phyloP scores from a whole-genome alignment of 2,888 invertebrate species.

The Chloromyia formosa region DNA sequence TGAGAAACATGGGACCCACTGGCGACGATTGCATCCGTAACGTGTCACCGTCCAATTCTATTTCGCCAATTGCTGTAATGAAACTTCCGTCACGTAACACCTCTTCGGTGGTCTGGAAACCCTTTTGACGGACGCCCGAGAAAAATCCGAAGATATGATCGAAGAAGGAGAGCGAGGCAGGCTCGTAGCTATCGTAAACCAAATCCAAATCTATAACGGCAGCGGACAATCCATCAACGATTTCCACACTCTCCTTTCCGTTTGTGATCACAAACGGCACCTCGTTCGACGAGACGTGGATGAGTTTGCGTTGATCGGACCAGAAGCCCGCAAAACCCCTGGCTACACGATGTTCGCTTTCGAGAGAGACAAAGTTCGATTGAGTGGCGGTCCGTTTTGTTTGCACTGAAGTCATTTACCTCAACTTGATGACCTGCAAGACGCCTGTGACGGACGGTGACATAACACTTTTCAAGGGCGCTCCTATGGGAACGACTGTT shows the following conservation, averaged over 20 bases:
- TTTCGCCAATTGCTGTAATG: conserved; percentile 82
- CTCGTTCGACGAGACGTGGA: conserved; percentile 80
- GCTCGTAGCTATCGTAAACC: conserved; percentile 84
- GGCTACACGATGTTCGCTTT: conserved; percentile 83
- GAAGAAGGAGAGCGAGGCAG: conserved; percentile 77
- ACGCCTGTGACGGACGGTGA: conserved; percentile 80
- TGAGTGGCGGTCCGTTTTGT: not conserved
- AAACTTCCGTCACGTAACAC: conserved; percentile 84
- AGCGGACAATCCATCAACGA: conserved; percentile 78
- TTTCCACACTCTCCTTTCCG: conserved; percentile 73
- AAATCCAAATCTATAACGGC: conserved; percentile 79
- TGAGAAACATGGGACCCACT: conserved; percentile 79
- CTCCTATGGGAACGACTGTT: conserved; percentile 77
- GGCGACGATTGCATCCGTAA: conserved; percentile 78
- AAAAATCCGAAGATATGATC: conserved; percentile 88
- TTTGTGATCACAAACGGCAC: conserved; percentile 80
- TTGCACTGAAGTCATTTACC: conserved; percentile 49
- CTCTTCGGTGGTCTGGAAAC: conserved; percentile 87
- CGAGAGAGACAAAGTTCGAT: not conserved
- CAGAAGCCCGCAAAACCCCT: conserved; percentile 86
- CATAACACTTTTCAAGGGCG: conserved; percentile 77
- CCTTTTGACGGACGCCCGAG: conserved; percentile 82
- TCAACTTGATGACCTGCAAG: conserved; percentile 78
- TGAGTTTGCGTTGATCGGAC: conserved; percentile 81
- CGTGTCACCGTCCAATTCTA: conserved; percentile 72